A percentile compares a stretch with the other conserved stretches of the same genome.
Conservation (phyloP, 2,888 invertebrate species). For the Drosophila mimica region DNA sequence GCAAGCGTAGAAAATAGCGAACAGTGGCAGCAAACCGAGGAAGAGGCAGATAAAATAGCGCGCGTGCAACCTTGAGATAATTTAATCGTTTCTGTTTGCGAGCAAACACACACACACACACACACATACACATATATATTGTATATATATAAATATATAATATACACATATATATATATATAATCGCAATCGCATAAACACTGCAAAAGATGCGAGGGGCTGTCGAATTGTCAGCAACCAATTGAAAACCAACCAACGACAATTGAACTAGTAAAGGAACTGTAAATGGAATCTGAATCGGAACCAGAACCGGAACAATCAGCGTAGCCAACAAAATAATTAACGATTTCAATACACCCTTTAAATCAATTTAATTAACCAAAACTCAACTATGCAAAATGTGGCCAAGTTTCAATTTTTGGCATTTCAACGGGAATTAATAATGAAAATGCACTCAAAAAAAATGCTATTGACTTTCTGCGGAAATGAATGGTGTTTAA, state of each 20-base stretch:
- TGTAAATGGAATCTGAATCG: slow-evolving; percentile 1
- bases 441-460: background rate
- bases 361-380: background rate
- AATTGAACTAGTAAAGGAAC: background rate
- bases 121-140: slow-evolving; percentile 18
- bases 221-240: slow-evolving; percentile 60
- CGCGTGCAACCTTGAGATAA: slow-evolving; percentile 80
- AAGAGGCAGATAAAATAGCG: slow-evolving; percentile 58
- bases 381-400: background rate
- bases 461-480: background rate
- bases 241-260: slow-evolving; percentile 55
- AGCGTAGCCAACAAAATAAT: too few species aligned
- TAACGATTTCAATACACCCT: background rate
- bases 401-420: background rate
- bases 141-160: slow-evolving; percentile 13
- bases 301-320: background rate
- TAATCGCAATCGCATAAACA: background rate
- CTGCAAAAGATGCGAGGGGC: slow-evolving; percentile 10
- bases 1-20: slow-evolving; percentile 41
- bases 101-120: slow-evolving; percentile 54
- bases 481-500: background rate
- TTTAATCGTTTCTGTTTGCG: slow-evolving; percentile 73
- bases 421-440: background rate
- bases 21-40: slow-evolving; percentile 25
- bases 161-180: slow-evolving; percentile 15